A percentile compares a stretch with the other conserved stretches of the same genome.
phyloP scores from a whole-genome alignment of 2,888 invertebrate species.

The Matsumyia berberina region DNA sequence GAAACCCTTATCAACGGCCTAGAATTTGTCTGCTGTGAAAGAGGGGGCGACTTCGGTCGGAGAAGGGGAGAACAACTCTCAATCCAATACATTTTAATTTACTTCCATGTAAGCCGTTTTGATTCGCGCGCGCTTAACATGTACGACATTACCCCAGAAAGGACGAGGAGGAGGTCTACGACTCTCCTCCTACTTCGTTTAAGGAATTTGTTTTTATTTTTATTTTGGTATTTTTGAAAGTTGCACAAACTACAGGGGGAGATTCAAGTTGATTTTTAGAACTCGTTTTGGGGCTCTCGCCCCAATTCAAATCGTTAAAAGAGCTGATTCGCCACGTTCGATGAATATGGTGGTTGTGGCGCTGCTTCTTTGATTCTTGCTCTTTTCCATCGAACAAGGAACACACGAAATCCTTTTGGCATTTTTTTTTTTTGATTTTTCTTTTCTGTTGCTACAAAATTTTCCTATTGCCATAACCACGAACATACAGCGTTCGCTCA shows the following conservation, averaged over 20 bases:
- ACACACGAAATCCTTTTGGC: conserved; percentile 44
- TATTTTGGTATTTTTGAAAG: conserved; percentile 28
- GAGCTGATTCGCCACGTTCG: conserved; percentile 49
- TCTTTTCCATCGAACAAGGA: conserved; percentile 9
- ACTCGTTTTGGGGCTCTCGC: not conserved
- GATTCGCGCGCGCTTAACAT: conserved; percentile 1
- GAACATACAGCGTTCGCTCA: conserved; percentile 2
- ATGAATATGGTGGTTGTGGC: conserved; percentile 9
- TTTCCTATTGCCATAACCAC: conserved; percentile 16
- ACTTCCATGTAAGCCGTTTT: conserved; percentile 15
- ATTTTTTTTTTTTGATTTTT: not conserved
- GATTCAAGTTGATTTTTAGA: conserved; percentile 21
- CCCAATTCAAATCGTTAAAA: conserved; percentile 47
- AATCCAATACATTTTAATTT: conserved; percentile 35
- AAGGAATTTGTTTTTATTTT: conserved; percentile 7
- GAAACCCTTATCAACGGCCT: too few species aligned
- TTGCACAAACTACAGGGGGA: conserved; percentile 23
- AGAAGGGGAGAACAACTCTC: not conserved
- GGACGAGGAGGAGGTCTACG: not conserved
- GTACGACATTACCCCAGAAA: not conserved
- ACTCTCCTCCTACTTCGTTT: not conserved
- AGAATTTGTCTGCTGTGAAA: not conserved
- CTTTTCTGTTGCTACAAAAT: conserved; percentile 3
- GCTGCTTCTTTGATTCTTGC: not conserved
- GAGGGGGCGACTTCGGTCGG: not conserved